Evolutionary conservation across 2,888 invertebrate species (phyloP).

Genomic region (Drosophila mercatorum): DNA sequence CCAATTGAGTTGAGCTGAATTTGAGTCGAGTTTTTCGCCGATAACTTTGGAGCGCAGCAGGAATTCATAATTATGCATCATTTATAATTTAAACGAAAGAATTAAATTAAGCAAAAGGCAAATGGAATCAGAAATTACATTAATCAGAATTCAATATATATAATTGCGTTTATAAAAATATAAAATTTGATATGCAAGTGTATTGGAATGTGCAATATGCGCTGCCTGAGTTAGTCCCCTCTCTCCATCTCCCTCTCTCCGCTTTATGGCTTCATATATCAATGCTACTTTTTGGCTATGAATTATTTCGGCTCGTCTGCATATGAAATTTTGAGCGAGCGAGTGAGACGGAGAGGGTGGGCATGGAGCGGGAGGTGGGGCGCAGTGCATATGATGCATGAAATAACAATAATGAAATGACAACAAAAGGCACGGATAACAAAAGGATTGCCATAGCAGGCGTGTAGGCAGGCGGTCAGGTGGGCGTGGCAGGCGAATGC

Average conservation of each 20-base stretch:
- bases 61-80: slow-evolving; percentile 55
- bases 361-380: not conserved
- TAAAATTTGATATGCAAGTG: slow-evolving; percentile 70
- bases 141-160: slow-evolving; percentile 39
- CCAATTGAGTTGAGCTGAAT: slow-evolving; percentile 14
- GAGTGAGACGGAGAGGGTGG: slow-evolving; percentile 39
- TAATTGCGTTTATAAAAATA: no score
- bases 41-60: not conserved
- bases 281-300: slow-evolving; percentile 56
- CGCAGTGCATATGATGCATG: slow-evolving; percentile 71
- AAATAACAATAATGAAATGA: slow-evolving; percentile 79
- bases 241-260: no score
- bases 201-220: slow-evolving; percentile 54
- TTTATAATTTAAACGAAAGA: slow-evolving; percentile 52
- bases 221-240: slow-evolving; percentile 14
- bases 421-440: slow-evolving; percentile 77
- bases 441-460: slow-evolving; percentile 58
- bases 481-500: slow-evolving; percentile 15
- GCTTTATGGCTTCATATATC: slow-evolving; percentile 33
- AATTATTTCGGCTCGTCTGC: slow-evolving; percentile 69
- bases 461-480: slow-evolving; percentile 9
- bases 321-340: slow-evolving; percentile 71
- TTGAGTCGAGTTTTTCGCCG: not conserved
- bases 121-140: slow-evolving; percentile 59
- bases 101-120: slow-evolving; percentile 49